These are phyloP conservation scores for Sebastes itinus DNA, from an alignment of 2,797 vertebrate genomes.

Conservation along the genomic window DNA sequence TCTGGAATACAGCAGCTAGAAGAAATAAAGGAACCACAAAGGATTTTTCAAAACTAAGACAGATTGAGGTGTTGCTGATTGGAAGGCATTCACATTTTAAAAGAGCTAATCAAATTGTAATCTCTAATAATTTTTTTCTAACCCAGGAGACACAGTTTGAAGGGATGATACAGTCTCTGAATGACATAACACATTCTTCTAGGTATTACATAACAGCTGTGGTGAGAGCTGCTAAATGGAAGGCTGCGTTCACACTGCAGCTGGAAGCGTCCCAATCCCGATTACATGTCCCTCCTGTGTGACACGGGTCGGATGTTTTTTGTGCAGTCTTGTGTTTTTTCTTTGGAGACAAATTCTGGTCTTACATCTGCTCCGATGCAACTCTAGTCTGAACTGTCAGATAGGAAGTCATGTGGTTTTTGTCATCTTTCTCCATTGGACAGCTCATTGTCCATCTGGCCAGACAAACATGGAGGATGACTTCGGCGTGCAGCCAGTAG, in stretches of 20 bases:
- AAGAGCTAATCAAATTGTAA: constrained; percentile 27
- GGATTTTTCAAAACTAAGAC: not conserved
- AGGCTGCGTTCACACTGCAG: constrained; percentile 25
- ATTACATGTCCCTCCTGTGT: constrained; percentile 9
- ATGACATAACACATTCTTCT: constrained; percentile 59
- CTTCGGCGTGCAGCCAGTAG: not conserved
- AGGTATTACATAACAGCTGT: constrained; percentile 48
- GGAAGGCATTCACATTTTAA: constrained; percentile 8
- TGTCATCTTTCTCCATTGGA: constrained; percentile 13
- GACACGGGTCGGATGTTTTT: constrained; percentile 7
- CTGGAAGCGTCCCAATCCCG: constrained; percentile 35
- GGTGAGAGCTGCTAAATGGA: constrained; percentile 41
- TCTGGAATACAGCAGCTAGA: not conserved
- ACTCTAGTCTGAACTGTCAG: constrained; percentile 16
- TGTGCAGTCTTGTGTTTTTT: not conserved
- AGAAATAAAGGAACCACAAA: not conserved
- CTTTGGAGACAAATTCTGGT: not conserved
- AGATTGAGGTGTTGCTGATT: constrained; percentile 4
- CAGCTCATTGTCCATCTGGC: constrained; percentile 38
- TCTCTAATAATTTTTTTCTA: constrained; percentile 1
- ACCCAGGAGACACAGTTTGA: constrained; percentile 39
- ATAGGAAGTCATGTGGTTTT: constrained; percentile 26
- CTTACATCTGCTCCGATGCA: not conserved
- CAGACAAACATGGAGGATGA: constrained; percentile 18
- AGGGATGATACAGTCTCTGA: constrained; percentile 31